Conservation (phyloP, 2,113 vertebrate species). For the Irena cyanogastra region DNA sequence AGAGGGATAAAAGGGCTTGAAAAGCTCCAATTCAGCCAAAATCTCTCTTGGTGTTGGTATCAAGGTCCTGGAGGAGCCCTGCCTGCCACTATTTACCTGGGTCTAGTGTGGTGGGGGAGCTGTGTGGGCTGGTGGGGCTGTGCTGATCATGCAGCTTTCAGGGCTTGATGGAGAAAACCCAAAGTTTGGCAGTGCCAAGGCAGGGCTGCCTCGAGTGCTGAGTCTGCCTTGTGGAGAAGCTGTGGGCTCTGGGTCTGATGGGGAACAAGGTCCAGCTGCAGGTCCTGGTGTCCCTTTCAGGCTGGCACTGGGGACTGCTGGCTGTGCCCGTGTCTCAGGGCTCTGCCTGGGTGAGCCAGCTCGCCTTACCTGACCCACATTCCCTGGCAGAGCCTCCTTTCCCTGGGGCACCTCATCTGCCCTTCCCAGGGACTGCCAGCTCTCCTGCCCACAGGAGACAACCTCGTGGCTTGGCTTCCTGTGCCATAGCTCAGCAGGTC, state of each 20-base stretch:
- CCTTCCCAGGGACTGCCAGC: neutral
- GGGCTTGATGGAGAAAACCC: neutral
- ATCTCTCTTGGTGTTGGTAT: neutral
- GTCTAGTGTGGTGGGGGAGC: neutral
- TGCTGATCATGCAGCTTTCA: neutral
- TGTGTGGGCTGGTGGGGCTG: neutral
- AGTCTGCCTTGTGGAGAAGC: neutral
- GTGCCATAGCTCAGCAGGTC: neutral
- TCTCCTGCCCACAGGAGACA: neutral
- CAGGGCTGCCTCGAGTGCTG: rapidly evolving
- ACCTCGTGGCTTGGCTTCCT: neutral
- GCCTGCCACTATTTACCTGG: neutral
- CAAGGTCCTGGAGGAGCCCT: neutral
- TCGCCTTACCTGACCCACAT: neutral
- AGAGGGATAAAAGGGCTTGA: neutral
- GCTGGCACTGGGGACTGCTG: neutral
- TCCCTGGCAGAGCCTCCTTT: neutral
- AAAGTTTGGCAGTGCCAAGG: neutral
- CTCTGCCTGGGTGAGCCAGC: neutral
- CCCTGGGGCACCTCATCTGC: neutral
- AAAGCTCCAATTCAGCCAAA: neutral
- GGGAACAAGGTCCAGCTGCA: neutral
- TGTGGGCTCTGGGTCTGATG: neutral
- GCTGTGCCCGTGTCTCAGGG: rapidly evolving
- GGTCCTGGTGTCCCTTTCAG: neutral